phyloP scores from a whole-genome alignment of 2,888 invertebrate species.

The Lasioglossum calceatum region DNA sequence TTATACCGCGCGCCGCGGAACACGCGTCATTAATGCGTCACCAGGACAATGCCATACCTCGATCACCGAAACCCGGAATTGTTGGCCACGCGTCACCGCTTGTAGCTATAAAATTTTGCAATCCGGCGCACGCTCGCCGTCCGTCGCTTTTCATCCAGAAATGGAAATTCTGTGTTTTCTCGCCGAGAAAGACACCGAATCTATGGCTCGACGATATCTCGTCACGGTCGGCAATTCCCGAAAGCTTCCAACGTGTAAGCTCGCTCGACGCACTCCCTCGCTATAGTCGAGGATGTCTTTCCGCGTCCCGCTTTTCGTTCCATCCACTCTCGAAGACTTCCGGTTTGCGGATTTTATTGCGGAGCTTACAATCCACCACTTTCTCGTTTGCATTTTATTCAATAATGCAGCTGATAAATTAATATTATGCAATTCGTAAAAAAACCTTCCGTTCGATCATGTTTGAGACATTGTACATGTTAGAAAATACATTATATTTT shows the following conservation, averaged over 20 bases:
- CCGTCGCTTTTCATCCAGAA: slow-evolving; percentile 24
- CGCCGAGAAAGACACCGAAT: slow-evolving; percentile 4
- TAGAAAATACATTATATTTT: too few relatives aligned
- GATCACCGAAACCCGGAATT: neutral
- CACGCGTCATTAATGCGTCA: neutral
- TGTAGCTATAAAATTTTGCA: slow-evolving; percentile 13
- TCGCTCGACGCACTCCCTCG: slow-evolving; percentile 45
- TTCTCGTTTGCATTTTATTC: neutral
- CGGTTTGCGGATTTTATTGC: neutral
- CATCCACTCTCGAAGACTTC: neutral
- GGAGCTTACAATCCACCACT: neutral
- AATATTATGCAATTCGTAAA: neutral
- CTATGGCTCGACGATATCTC: slow-evolving; percentile 47
- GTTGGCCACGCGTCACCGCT: neutral
- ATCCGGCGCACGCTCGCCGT: neutral
- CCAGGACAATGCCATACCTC: neutral
- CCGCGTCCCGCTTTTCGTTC: neutral
- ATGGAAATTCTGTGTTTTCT: slow-evolving; percentile 50
- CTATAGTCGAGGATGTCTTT: slow-evolving; percentile 16
- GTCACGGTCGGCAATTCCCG: slow-evolving; percentile 54
- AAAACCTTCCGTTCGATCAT: too few relatives aligned
- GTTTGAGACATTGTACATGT: too few relatives aligned
- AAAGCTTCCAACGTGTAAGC: slow-evolving; percentile 51
- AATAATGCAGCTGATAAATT: neutral
- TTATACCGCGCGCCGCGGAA: neutral